These are phyloP conservation scores for Drosophila lacertosa DNA, from an alignment of 1,140 invertebrate genomes.

Conservation along the genomic window DNA sequence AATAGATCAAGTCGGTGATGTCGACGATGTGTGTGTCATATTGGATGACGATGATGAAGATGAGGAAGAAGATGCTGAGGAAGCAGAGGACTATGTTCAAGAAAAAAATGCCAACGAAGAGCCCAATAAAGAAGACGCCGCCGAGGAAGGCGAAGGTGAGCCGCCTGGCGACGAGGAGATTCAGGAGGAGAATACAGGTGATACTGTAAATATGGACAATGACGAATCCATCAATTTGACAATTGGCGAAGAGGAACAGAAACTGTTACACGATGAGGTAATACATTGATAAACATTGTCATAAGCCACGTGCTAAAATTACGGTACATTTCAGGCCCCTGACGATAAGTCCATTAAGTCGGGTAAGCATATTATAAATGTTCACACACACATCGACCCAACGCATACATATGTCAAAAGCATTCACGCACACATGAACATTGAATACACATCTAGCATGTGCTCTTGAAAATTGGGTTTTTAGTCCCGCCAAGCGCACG, in stretches of 20 bases:
- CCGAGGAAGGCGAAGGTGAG: slow-evolving; percentile 41
- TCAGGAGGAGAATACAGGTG: slow-evolving; percentile 67
- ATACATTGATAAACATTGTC: background rate
- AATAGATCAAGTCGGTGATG: slow-evolving; percentile 84
- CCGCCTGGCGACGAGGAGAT: slow-evolving; percentile 43
- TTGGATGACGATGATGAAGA: slow-evolving; percentile 76
- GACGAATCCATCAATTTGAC: slow-evolving; percentile 93
- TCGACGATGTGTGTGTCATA: slow-evolving; percentile 75
- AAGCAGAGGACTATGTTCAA: slow-evolving; percentile 46
- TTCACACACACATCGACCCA: background rate
- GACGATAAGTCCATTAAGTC: slow-evolving; percentile 81
- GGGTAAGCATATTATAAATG: slow-evolving; percentile 50
- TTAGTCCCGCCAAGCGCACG: background rate
- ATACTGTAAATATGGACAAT: slow-evolving; percentile 84
- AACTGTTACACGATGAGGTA: slow-evolving; percentile 90
- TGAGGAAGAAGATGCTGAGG: slow-evolving; percentile 60
- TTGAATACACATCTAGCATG: background rate
- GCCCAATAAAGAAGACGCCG: slow-evolving; percentile 24
- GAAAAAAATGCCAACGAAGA: slow-evolving; percentile 38
- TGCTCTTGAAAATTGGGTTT: background rate
- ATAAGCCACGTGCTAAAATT: slow-evolving; percentile 19
- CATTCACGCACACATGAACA: background rate
- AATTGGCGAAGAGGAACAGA: slow-evolving; percentile 91
- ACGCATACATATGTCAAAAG: background rate
- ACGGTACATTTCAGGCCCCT: slow-evolving; percentile 57